phyloP scores from a whole-genome alignment of 2,797 vertebrate species.

The Spinus olivaceus region DNA sequence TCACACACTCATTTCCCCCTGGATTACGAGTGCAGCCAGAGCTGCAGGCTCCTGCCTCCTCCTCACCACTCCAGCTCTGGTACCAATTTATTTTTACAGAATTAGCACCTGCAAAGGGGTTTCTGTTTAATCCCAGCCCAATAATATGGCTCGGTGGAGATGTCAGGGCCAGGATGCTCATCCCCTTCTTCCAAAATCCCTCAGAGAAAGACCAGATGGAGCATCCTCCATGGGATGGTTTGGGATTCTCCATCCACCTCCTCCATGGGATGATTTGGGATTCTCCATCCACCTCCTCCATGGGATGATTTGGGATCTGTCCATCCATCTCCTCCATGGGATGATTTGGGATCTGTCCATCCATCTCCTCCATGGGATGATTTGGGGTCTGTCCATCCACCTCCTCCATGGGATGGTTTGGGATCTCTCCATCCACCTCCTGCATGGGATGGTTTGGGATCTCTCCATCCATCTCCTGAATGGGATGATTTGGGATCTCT shows the following conservation, averaged over 20 bases:
- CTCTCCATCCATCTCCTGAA: neutral
- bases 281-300: accelerated
- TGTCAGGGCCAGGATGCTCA: neutral
- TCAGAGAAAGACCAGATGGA: neutral
- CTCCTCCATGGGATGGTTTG: accelerated
- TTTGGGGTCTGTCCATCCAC: neutral
- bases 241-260: neutral
- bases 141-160: neutral
- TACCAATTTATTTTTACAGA: accelerated
- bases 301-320: neutral
- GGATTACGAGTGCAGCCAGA: neutral
- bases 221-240: neutral
- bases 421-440: accelerated
- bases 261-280: neutral
- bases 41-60: neutral
- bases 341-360: neutral
- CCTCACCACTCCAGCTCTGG: neutral
- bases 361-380: accelerated
- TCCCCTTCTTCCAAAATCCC: neutral
- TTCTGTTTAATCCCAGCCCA: neutral
- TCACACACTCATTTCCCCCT: neutral
- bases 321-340: accelerated
- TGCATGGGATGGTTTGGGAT: neutral
- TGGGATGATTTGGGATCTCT: accelerated
- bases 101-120: neutral